Evolutionary conservation across 1,140 invertebrate genomes (phyloP), one percentile per base, ranked within the genome.

Genomic region (Periplaneta americana): DNA sequence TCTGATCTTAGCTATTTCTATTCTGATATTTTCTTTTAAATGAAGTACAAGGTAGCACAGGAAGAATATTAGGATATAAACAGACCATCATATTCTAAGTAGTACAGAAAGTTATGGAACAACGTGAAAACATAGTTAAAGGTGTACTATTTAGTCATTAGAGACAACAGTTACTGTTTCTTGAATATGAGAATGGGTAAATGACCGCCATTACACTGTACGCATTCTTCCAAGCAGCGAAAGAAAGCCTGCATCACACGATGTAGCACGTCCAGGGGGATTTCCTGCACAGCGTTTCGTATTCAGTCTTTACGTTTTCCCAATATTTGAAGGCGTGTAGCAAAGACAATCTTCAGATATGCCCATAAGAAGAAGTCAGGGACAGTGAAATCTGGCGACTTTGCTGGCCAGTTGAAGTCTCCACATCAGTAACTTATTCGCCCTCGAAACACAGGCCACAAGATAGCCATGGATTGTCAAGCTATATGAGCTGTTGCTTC

Each of bases 361-460:
- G n/a, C n/a, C n/a, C n/a, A n/a, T n/a, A n/a, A n/a, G n/a, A n/a
- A n/a, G n/a, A n/a, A n/a, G n/a, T n/a, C n/a, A n/a, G n/a, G n/a
- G n/a, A n/a, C n/a, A n/a, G n/a, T n/a, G n/a, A n/a, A 75, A 82
- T 86, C 84, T 74, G 79, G 84, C n/a, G 84, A 85, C 34, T 81
- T 39, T 31, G 82, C 79, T 35, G 84, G 82, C 80, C 83, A 86
- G 34, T 75, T 75, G 34, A 84, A 34, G 4, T 57, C 48, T 76
- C 32, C 75, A n/a, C 17, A 4, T 57, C 17, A 18, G 4, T 1
- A 57, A 57, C 1, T 57, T 57, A 57, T 18, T 1, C 48, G 48
- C 17, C 48, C 48, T 57, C n/a, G 48, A 57, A 57, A 57, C n/a
- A 57, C 48, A 18, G 4, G 48, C n/a, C 48, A n/a, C 48, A 1